Conservation (phyloP, 30 jellyfish, hydroid and myxozoan genomes). For the Aurelia coerulea region DNA sequence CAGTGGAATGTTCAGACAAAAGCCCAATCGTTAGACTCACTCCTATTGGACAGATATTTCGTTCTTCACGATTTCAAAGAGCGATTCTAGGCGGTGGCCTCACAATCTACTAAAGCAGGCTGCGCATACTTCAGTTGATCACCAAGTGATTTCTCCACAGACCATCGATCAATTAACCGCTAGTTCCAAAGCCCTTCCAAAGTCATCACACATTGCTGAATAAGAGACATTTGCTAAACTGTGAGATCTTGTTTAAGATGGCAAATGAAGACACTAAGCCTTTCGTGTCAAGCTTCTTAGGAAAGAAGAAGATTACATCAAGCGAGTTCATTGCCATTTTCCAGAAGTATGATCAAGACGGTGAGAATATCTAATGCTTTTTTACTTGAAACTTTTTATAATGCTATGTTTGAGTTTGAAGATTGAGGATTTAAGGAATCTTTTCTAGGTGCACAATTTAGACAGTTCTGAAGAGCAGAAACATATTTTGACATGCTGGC, state of each 20-base stretch:
- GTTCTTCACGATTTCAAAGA: background rate
- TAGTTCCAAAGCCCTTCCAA: background rate
- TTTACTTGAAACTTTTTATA: background rate
- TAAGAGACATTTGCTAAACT: background rate
- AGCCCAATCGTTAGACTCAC: background rate
- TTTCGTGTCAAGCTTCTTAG: constrained; percentile 66
- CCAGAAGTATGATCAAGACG: constrained; percentile 76
- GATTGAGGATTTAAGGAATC: background rate
- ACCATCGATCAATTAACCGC: background rate
- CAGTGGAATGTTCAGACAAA: background rate
- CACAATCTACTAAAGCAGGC: background rate
- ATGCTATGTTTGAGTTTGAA: background rate
- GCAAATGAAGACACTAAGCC: constrained; percentile 66
- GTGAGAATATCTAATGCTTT: constrained; percentile 31
- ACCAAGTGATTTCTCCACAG: background rate
- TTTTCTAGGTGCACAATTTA: background rate
- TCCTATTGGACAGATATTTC: background rate
- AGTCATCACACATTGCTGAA: background rate
- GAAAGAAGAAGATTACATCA: constrained; percentile 79
- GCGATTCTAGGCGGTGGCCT: background rate
- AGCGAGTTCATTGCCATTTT: constrained; percentile 77
- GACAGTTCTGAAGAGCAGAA: too few species aligned
- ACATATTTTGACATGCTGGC: too few species aligned
- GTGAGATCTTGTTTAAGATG: constrained; percentile 5
- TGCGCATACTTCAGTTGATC: background rate